Base-by-base conservation (phyloP, 2,888 invertebrate genomes). In the Scelioninae gen. 2 region DNA sequence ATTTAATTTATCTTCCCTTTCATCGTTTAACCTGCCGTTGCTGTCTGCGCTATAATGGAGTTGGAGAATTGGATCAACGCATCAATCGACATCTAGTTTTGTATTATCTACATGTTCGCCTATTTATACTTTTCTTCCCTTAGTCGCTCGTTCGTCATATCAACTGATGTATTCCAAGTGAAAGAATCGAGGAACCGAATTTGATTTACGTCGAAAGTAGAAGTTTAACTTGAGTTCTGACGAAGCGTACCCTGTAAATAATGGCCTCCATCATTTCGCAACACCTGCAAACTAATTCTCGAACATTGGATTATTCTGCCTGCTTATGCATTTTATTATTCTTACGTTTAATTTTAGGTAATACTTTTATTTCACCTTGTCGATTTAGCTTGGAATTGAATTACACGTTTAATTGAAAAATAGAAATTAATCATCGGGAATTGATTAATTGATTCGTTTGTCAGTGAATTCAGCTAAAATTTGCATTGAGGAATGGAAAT, bases 11-110 rank as follows among this genome's bases (percentile, higher is more conserved):
- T 13, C 11, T 48, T 48, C 13, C 39, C 18, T 19, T 16, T 65
- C 15, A 16, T 41, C 4, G 31, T 57, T 50, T 46, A 60, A 50
- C 31, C 48, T 71, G 58, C 75, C 74, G 79, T 80, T 80, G 80
- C 80, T 80, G 80, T 79, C 80, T 78, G 78, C 77, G 77, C 78
- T 76, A 75, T n/a, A 77, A 78, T 70, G 73, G 73, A 67, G 67
- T 70, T 63, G 61, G 70, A 70, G 70, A 74, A 74, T 67, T 63
- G 67, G 70, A 74, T 67, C 65, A 71, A 74, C 70, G 61, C 55
- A 46, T 67, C 43, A 39, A 70, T 67, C 58, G 63, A 39, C 28
- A 55, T 72, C 64, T 69, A 69, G 4, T 72, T 55, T 46, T 58
- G 50, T 33, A 13, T 68, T 75, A 75, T 72, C 74, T 75, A 75